These are phyloP conservation scores for Drosophila lutescens DNA, from an alignment of 2,888 invertebrate species.

Conservation along the genomic window DNA sequence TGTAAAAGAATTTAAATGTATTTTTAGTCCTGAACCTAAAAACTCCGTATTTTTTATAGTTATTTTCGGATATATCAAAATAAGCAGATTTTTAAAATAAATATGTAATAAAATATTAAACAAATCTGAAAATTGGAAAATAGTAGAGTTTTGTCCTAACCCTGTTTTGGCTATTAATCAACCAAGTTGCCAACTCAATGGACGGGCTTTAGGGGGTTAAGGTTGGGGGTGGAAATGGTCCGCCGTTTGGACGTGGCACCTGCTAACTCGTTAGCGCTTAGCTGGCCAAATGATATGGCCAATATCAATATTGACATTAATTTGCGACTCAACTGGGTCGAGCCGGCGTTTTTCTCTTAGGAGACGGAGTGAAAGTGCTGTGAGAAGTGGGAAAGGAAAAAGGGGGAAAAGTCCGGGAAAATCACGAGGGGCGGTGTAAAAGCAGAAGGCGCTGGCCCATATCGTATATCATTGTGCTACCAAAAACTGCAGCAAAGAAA, in stretches of 20 bases:
- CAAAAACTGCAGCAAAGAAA: conserved; percentile 18
- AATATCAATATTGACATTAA: conserved; percentile 78
- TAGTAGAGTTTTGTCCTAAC: too few relatives aligned
- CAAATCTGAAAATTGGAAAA: too few relatives aligned
- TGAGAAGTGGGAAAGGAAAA: neutral
- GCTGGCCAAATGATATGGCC: conserved; percentile 63
- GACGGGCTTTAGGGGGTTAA: conserved; percentile 1
- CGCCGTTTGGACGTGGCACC: conserved; percentile 42
- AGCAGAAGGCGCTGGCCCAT: conserved; percentile 56
- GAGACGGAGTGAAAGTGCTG: conserved; percentile 60
- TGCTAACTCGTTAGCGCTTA: conserved; percentile 67
- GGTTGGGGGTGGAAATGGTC: neutral
- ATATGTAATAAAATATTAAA: too few relatives aligned
- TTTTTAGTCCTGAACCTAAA: too few relatives aligned
- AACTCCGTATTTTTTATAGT: too few relatives aligned
- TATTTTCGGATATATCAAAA: too few relatives aligned
- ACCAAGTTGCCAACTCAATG: neutral
- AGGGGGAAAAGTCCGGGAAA: conserved; percentile 1
- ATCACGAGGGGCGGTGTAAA: conserved; percentile 1
- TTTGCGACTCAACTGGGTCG: conserved; percentile 57
- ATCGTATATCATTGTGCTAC: conserved; percentile 67
- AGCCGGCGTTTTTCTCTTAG: conserved; percentile 5
- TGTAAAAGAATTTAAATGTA: too few relatives aligned
- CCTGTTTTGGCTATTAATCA: neutral
- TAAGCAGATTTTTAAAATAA: too few relatives aligned